Evolutionary conservation across 2,113 vertebrate genomes (phyloP).

Genomic region (Mirza zaza): DNA sequence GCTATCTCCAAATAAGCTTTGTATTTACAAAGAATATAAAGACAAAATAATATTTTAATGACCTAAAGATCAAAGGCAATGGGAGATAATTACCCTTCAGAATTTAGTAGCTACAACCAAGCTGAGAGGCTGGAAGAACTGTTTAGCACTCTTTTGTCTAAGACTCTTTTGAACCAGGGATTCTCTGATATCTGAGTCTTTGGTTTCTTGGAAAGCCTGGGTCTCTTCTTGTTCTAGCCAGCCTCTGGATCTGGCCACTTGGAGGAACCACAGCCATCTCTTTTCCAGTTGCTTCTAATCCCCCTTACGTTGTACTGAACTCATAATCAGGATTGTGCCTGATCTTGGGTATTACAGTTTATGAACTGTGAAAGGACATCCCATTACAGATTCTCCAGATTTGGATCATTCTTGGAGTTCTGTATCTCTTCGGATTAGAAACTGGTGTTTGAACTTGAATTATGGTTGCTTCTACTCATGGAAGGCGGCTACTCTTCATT

Average conservation of each 20-base stretch:
- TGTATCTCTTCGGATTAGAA: neutral
- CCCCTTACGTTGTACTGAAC: neutral
- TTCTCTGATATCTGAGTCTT: neutral
- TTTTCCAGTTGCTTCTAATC: neutral
- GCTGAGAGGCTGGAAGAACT: neutral
- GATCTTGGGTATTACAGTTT: neutral
- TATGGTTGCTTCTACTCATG: neutral
- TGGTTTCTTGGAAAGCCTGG: neutral
- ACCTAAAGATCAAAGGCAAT: neutral
- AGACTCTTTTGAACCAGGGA: neutral
- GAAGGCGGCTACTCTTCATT: neutral
- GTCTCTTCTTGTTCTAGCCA: neutral
- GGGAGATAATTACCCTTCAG: neutral
- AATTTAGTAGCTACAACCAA: neutral
- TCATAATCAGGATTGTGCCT: neutral
- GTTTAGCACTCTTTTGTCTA: neutral
- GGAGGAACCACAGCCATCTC: neutral
- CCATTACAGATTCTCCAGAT: neutral
- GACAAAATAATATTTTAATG: slow-evolving; percentile 41
- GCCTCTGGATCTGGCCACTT: neutral
- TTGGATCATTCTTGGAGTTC: neutral
- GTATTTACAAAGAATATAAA: neutral
- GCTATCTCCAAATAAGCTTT: neutral
- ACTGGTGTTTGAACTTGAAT: neutral
- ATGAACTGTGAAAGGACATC: neutral